Base-by-base conservation (phyloP, 1,140 invertebrate species). In the Metopolophium dirhodum region DNA sequence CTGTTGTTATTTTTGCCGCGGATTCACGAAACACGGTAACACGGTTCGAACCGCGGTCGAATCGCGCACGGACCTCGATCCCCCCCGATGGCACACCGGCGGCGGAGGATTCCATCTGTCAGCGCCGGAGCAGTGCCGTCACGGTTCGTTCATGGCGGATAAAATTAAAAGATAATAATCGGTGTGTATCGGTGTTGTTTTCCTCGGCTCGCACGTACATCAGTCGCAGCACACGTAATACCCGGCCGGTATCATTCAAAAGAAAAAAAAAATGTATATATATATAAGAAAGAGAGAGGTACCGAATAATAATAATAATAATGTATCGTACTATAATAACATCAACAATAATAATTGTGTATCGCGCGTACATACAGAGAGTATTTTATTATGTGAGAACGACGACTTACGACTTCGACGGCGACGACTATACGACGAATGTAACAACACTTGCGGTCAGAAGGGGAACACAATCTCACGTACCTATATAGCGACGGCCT, bases 121-220 rank as follows among this genome's bases (percentile, higher is more conserved):
- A 86, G 37, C 9, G 8, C 47, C 20, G 7, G 7, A 18, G 47
- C 20, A 18, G 30, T 26, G 6, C 23, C 51, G 51, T 89, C 88
- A 54, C 88, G 88, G 88, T 57, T n/a, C 88, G 88, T 89, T 57
- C 88, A 57, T 49, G 51, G n/a, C 47, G 68, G 77, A 83, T 83
- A 49, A 92, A 92, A 83, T 92, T 92, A 83, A 92, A 92, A 83
- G 91, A 92, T 92, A 92, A 92, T 92, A 92, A 92, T 92, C 91
- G 23, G 37, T n/a, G 61, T 47, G 23, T 30, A 86, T 86, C 89
- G 91, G n/a, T 22, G 47, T 82, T 83, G 61, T 83, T 47, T 77
- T 49, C 35, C n/a, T 51, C 68, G 35, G 14, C 61, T 92, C 18
- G 91, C 91, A 92, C 91, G 91, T 92, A 91, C 91, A 45, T 1